phyloP scores from a whole-genome alignment of 2,113 vertebrate genomes.

The Ceyx margarethae region DNA sequence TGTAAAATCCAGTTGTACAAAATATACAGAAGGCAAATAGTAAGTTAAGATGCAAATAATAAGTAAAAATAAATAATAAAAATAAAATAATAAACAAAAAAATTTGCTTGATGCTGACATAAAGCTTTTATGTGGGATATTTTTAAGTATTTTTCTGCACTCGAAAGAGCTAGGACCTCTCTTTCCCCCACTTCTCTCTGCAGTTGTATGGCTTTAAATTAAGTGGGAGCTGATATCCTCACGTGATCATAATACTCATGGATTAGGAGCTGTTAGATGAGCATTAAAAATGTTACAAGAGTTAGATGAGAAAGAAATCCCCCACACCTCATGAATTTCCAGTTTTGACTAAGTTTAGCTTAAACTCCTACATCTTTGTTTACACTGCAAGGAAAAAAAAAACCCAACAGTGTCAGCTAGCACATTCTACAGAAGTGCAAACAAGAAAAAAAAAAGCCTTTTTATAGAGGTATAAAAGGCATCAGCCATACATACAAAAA shows the following conservation, averaged over 20 bases:
- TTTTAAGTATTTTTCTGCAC: not conserved
- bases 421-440: not conserved
- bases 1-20: not conserved
- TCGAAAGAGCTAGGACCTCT: not conserved
- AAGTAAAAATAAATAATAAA: not conserved
- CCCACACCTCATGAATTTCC: not conserved
- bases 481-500: not conserved
- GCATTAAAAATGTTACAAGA: not conserved
- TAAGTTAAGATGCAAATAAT: not conserved
- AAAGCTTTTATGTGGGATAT: not conserved
- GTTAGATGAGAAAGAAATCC: not conserved
- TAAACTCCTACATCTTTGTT: not conserved
- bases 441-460: not conserved
- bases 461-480: not conserved
- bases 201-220: not conserved
- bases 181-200: not conserved
- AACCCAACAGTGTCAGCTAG: not conserved
- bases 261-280: not conserved
- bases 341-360: not conserved
- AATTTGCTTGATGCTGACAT: not conserved
- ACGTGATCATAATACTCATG: rapidly evolving
- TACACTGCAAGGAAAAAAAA: not conserved
- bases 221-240: not conserved
- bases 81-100: not conserved
- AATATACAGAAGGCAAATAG: not conserved